Conservation (phyloP, 2,113 vertebrate species). For the Dasyprocta punctata region DNA sequence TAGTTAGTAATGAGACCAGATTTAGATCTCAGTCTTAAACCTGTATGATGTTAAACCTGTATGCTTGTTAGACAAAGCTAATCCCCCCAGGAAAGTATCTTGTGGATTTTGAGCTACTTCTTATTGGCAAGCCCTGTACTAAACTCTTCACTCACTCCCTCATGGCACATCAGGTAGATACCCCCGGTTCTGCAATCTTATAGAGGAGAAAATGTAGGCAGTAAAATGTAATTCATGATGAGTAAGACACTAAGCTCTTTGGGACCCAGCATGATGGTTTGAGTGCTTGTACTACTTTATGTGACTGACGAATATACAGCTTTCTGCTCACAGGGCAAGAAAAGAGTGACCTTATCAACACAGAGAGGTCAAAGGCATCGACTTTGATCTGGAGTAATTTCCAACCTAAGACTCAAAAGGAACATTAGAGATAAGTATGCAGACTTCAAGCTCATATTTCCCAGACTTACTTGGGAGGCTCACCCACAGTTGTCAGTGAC, state of each 20-base stretch:
- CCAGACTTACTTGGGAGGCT: background rate
- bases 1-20: constrained; percentile 3
- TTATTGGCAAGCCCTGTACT: background rate
- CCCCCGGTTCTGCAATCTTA: background rate
- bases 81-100: background rate
- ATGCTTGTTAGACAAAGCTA: background rate
- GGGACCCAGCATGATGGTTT: background rate
- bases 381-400: background rate
- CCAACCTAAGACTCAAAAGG: background rate
- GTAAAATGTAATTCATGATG: background rate
- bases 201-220: background rate
- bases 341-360: background rate
- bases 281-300: background rate
- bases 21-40: constrained; percentile 6
- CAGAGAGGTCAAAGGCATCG: background rate
- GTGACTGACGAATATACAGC: background rate
- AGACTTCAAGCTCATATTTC: background rate
- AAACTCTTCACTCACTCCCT: background rate
- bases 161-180: background rate
- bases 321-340: background rate
- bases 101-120: background rate
- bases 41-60: background rate
- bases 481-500: background rate
- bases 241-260: background rate
- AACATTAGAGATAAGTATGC: background rate